These are phyloP conservation scores for Drosophila meridiana DNA, from an alignment of 2,888 invertebrate genomes.

Conservation along the genomic window DNA sequence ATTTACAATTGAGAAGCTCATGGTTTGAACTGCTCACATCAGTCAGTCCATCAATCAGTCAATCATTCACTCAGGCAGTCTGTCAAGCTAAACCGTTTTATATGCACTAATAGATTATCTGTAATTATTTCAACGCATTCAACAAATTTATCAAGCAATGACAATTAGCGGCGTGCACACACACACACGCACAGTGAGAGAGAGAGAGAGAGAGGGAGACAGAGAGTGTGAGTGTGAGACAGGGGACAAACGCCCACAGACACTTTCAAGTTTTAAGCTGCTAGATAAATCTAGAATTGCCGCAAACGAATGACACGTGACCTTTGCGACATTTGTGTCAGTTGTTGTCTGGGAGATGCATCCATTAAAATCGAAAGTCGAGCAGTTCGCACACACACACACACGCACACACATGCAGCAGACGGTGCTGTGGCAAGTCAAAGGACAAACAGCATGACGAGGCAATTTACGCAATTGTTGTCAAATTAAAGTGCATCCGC, in stretches of 20 bases:
- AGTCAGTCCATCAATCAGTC: neutral
- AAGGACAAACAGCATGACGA: conserved; percentile 74
- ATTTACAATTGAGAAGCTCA: neutral
- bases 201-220: neutral
- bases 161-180: conserved; percentile 11
- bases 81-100: conserved; percentile 2
- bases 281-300: conserved; percentile 72
- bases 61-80: neutral
- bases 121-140: conserved; percentile 7
- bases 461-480: conserved; percentile 81
- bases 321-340: conserved; percentile 84
- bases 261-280: conserved; percentile 55
- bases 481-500: conserved; percentile 84
- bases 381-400: conserved; percentile 28
- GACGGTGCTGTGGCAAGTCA: conserved; percentile 49
- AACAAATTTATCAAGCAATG: conserved; percentile 21
- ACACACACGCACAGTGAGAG: neutral
- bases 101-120: conserved; percentile 7
- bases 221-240: neutral
- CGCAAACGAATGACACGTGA: conserved; percentile 82
- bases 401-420: conserved; percentile 2
- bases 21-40: neutral
- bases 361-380: conserved; percentile 54
- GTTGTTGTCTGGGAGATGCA: conserved; percentile 62
- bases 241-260: conserved; percentile 20